Evolutionary conservation across 2,888 invertebrate species (phyloP), one percentile per base, ranked within the genome.

Genomic region (Scaptodrosophila latifasciaeformis): DNA sequence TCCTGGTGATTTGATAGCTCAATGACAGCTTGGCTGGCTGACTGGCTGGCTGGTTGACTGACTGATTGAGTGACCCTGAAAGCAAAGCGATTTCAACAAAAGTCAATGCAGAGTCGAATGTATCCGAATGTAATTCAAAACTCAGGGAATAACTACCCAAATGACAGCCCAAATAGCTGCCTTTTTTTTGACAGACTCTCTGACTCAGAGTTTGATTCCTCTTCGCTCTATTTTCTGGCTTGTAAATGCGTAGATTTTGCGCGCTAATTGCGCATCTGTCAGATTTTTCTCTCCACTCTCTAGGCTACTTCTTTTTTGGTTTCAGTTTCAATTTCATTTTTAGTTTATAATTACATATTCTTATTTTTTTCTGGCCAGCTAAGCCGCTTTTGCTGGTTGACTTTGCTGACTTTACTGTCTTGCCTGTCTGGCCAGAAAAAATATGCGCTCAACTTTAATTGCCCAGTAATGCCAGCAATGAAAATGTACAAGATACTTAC

Each of bases 191-290:
- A n/a, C n/a, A n/a, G 54, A 59, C 62, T 62, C 24, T 5, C 24
- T 5, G 24, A 24, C 24, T 24, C 24, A 13, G 10, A 37, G 37
- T 34, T 15, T 5, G 15, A 34, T 5, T n/a, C n/a, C n/a, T 10
- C 30, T 10, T 3, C 4, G 34, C 12, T 34, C 12, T 34, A 13
- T 34, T 34, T 34, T 10, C n/a, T 10, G 34, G n/a, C n/a, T n/a
- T 19, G 40, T 12, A 35, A 29, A 19, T 42, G 39, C 45, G 13
- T 55, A 57, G 57, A 65, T 60, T 46, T 55, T 61, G 54, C 54
- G 50, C 55, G 35, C 69, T 80, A 78, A 80, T 78, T 74, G 81
- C 78, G 64, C 82, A 81, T 81, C 81, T 81, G 81, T 61, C 59
- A 55, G 50, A 59, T 62, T 69, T 62, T 21, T 13, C n/a, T n/a